Percentiles rank a stretch among this genome's conserved stretches.
Evolutionary conservation across 2,888 invertebrate genomes (phyloP).

Genomic region (Euspilapteryx auroguttella): DNA sequence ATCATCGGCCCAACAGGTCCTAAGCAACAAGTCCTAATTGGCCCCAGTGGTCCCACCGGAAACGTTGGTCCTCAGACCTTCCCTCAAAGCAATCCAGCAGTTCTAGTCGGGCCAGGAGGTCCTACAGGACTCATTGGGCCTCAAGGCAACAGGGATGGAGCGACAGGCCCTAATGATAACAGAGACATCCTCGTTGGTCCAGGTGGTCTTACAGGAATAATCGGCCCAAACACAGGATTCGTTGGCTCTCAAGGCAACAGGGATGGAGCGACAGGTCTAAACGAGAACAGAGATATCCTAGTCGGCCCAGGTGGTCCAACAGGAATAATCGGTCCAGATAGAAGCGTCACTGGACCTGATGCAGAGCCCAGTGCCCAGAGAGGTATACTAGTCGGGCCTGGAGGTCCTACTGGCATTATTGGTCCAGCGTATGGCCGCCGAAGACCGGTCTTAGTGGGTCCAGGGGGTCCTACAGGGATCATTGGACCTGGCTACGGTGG

Average conservation of each 20-base stretch:
- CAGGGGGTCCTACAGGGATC: slow-evolving; percentile 16
- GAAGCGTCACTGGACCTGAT: neutral
- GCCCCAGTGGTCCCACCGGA: slow-evolving; percentile 8
- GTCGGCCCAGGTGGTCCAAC: slow-evolving; percentile 29
- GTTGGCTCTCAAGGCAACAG: too few species aligned
- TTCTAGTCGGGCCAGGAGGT: neutral
- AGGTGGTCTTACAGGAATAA: slow-evolving; percentile 44
- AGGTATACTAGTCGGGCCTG: slow-evolving; percentile 13
- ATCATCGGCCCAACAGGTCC: slow-evolving; percentile 30
- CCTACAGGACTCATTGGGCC: neutral
- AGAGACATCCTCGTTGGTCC: slow-evolving; percentile 21
- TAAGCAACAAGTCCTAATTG: slow-evolving; percentile 1
- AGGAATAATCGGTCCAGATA: slow-evolving; percentile 14
- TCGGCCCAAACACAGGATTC: slow-evolving; percentile 14
- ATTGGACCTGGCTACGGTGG: neutral
- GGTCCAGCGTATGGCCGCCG: slow-evolving; percentile 12
- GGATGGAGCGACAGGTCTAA: too few species aligned
- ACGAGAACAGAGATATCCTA: slow-evolving; percentile 26
- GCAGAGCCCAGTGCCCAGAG: neutral
- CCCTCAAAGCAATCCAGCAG: neutral
- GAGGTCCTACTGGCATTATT: slow-evolving; percentile 15
- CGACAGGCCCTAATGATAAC: neutral
- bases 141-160: neutral
- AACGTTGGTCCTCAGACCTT: slow-evolving; percentile 2
- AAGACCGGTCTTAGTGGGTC: slow-evolving; percentile 17